phyloP scores from a whole-genome alignment of 1,140 invertebrate genomes.

The Drosophila punjabiensis region DNA sequence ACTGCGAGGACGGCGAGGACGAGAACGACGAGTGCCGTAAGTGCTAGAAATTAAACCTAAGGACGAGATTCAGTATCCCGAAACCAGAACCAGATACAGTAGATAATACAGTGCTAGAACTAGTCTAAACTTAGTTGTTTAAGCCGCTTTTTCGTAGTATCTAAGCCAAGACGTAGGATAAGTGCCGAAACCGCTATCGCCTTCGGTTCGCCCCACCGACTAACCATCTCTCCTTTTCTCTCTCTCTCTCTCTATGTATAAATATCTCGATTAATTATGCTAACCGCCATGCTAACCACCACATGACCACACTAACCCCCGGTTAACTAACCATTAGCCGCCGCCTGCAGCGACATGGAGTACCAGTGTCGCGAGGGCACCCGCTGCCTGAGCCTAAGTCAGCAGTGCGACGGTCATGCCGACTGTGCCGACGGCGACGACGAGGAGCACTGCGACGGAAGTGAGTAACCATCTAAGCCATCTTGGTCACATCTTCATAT shows the following conservation, averaged over 20 bases:
- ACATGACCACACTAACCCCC: slow-evolving; percentile 48
- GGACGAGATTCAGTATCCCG: not conserved
- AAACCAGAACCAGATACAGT: not conserved
- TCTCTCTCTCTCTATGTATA: slow-evolving; percentile 4
- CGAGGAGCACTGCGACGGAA: slow-evolving; percentile 88
- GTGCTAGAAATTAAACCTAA: slow-evolving; percentile 46
- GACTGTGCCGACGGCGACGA: slow-evolving; percentile 92
- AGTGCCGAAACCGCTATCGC: not conserved
- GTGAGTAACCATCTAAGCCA: slow-evolving; percentile 68
- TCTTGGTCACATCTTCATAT: not conserved
- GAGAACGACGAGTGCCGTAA: slow-evolving; percentile 88
- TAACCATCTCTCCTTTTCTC: slow-evolving; percentile 13
- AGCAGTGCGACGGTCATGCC: slow-evolving; percentile 88
- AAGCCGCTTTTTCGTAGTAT: slow-evolving; percentile 31
- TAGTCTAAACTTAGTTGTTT: slow-evolving; percentile 51
- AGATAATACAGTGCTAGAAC: slow-evolving; percentile 20
- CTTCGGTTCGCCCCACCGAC: not conserved
- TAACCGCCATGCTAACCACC: slow-evolving; percentile 33
- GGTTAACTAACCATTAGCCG: slow-evolving; percentile 62
- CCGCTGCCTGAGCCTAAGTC: slow-evolving; percentile 85
- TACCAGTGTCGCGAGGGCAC: slow-evolving; percentile 88
- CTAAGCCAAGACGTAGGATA: slow-evolving; percentile 20
- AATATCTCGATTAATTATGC: slow-evolving; percentile 30
- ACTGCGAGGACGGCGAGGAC: slow-evolving; percentile 89
- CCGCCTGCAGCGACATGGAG: slow-evolving; percentile 87